Evolutionary conservation across 2,888 invertebrate genomes (phyloP).

Genomic region (Cerceris rybyensis): DNA sequence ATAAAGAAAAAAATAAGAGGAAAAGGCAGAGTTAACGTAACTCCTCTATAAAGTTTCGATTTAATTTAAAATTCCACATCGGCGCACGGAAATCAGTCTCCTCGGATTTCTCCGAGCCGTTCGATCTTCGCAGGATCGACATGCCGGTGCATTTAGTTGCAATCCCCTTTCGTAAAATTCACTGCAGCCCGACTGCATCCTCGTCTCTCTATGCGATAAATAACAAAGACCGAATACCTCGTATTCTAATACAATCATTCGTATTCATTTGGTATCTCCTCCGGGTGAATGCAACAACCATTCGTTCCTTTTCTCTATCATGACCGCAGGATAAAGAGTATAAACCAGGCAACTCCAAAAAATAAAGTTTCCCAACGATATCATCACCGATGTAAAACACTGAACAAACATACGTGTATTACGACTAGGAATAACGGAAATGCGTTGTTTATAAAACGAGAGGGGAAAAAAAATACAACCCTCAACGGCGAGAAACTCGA

Average conservation of each 20-base stretch:
- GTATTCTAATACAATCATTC: constrained; percentile 65
- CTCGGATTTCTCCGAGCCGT: neutral
- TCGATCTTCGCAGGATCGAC: neutral
- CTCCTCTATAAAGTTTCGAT: neutral
- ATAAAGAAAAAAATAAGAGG: neutral
- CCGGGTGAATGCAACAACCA: constrained; percentile 17
- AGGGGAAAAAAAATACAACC: neutral
- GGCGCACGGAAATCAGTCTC: neutral
- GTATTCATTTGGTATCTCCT: constrained; percentile 60
- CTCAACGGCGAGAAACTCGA: neutral
- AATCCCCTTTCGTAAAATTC: constrained; percentile 20
- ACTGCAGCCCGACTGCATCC: constrained; percentile 7
- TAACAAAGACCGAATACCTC: constrained; percentile 43
- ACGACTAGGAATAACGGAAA: neutral
- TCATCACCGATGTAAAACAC: neutral
- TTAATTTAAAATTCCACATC: constrained; percentile 10
- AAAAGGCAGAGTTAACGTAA: too few species aligned
- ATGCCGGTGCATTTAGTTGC: neutral
- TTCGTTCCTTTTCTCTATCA: constrained; percentile 10
- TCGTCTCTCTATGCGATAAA: constrained; percentile 46
- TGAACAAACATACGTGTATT: neutral
- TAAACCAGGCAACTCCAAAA: constrained; percentile 14
- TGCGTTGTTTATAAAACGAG: neutral
- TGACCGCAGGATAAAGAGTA: constrained; percentile 12
- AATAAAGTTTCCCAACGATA: constrained; percentile 23